Evolutionary conservation across 1,140 invertebrate genomes (phyloP).

Genomic region (Stegodyphus dumicola): DNA sequence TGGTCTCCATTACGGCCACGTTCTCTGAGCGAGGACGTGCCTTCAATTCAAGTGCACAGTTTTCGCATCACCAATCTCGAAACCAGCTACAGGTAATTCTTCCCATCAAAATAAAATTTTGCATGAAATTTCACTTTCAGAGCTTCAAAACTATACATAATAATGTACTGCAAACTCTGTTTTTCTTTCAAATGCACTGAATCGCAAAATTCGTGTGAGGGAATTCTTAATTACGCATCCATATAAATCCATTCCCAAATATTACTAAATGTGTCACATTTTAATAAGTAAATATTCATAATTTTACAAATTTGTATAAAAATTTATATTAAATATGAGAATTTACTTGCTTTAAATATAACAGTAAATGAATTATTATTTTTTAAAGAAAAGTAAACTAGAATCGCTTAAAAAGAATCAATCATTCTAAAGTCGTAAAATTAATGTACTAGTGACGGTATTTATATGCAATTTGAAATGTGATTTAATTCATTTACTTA

Average conservation of each 20-base stretch:
- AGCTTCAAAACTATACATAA: not conserved
- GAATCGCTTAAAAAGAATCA: too few species aligned
- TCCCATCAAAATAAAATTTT: too few species aligned
- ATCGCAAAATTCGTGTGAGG: not conserved
- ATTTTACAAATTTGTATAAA: too few species aligned
- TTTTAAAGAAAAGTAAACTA: too few species aligned
- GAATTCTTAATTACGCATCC: not conserved
- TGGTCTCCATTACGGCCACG: conserved; percentile 85
- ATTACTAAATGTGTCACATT: not conserved
- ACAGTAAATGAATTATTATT: too few species aligned
- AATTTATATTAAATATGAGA: too few species aligned
- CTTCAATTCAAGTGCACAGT: conserved; percentile 69
- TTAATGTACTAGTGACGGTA: too few species aligned
- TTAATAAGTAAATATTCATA: not conserved
- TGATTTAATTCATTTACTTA: too few species aligned
- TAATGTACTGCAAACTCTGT: not conserved
- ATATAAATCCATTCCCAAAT: not conserved
- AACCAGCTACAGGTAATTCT: conserved; percentile 64
- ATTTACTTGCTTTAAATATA: too few species aligned
- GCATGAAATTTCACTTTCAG: not conserved
- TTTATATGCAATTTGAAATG: too few species aligned
- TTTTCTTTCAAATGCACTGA: not conserved
- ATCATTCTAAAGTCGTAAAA: too few species aligned
- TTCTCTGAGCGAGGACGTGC: conserved; percentile 71
- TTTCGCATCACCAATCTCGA: conserved; percentile 65